These are phyloP conservation scores for Acropora yongei DNA, from an alignment of 64 coral and sea anemone genomes.

Conservation along the genomic window DNA sequence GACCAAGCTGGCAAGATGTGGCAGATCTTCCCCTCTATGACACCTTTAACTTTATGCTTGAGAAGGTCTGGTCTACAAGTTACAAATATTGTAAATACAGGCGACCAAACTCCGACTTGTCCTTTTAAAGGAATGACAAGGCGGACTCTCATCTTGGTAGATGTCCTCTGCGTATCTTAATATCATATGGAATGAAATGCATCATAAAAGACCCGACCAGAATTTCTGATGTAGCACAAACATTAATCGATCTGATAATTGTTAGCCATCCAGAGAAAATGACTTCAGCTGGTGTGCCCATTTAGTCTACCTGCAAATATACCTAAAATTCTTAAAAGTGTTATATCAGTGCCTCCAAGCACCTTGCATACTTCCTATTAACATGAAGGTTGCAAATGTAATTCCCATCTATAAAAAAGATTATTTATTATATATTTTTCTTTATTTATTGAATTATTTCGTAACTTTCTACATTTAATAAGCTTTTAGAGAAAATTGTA, in stretches of 20 bases:
- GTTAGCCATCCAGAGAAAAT: not conserved
- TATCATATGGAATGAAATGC: not conserved
- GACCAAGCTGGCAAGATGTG: not conserved
- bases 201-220: not conserved
- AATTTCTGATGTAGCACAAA: not conserved
- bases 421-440: not conserved
- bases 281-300: not conserved
- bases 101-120: not conserved
- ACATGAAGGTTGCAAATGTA: not conserved
- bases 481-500: not conserved
- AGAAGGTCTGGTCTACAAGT: slow-evolving; percentile 13
- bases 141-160: not conserved
- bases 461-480: not conserved
- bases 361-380: not conserved
- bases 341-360: not conserved
- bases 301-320: slow-evolving; percentile 22
- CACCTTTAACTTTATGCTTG: slow-evolving; percentile 1
- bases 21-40: slow-evolving; percentile 12
- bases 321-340: not conserved
- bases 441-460: not conserved
- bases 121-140: not conserved
- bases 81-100: slow-evolving; percentile 15
- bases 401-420: not conserved
- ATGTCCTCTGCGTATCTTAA: not conserved
- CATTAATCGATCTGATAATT: not conserved